phyloP scores from a whole-genome alignment of 2,113 vertebrate genomes.

The Fregata magnificens region DNA sequence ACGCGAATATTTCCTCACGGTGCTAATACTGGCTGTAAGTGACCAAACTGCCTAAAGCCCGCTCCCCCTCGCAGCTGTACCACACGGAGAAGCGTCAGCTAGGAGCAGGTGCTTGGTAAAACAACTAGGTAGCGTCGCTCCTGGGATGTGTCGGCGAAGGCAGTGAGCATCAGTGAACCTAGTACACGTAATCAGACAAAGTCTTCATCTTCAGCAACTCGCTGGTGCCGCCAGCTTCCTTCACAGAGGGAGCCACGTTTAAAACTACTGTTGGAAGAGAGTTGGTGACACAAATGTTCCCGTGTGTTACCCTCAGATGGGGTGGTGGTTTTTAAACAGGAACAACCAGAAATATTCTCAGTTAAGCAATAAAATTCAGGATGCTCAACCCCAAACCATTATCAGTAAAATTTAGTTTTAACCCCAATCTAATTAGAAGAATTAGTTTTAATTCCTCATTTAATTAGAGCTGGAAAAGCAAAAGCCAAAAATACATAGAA shows the following conservation, averaged over 20 bases:
- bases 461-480: not conserved
- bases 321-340: not conserved
- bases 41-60: accelerated
- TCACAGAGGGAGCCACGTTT: accelerated
- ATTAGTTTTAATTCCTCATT: not conserved
- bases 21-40: accelerated
- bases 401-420: not conserved
- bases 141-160: not conserved
- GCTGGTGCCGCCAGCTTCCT: not conserved
- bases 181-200: not conserved
- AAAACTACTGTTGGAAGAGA: not conserved
- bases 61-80: accelerated
- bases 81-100: accelerated
- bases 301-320: accelerated
- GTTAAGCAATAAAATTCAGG: not conserved
- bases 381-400: not conserved
- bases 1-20: accelerated
- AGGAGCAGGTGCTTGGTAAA: too few relatives aligned
- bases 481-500: not conserved
- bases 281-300: not conserved
- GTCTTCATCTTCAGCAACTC: not conserved
- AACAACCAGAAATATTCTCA: not conserved
- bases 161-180: too few relatives aligned
- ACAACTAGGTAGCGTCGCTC: accelerated
- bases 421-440: not conserved